Conservation (phyloP, 2,888 invertebrate genomes). For the Drosophila diplacantha region DNA sequence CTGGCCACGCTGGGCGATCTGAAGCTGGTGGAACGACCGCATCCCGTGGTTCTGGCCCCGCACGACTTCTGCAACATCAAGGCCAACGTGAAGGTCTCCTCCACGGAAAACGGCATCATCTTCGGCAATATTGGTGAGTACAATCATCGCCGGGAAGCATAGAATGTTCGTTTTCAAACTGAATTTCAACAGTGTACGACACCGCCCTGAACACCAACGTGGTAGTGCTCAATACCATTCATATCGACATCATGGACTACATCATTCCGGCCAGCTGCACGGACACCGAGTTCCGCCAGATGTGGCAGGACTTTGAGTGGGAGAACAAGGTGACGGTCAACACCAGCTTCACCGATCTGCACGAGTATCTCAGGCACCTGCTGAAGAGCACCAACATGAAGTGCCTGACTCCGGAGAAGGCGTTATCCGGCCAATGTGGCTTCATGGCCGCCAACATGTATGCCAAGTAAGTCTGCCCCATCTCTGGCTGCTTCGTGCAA, state of each 20-base stretch:
- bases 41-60: constrained; percentile 95
- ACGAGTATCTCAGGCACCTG: constrained; percentile 94
- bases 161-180: not conserved
- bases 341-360: constrained; percentile 93
- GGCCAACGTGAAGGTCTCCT: constrained; percentile 99
- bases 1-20: constrained; percentile 98
- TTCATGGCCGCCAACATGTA: constrained; percentile 99
- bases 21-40: constrained; percentile 98
- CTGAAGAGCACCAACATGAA: constrained; percentile 99
- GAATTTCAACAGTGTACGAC: constrained; percentile 88
- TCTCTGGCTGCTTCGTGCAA: not conserved
- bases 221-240: constrained; percentile 98
- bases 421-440: constrained; percentile 97
- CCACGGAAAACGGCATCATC: constrained; percentile 99
- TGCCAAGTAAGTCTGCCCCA: constrained; percentile 81
- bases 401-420: constrained; percentile 98
- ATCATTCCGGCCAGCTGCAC: constrained; percentile 96
- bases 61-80: constrained; percentile 99
- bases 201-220: constrained; percentile 89
- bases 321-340: constrained; percentile 98
- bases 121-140: constrained; percentile 96
- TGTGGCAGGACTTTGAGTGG: constrained; percentile 99
- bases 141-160: not conserved
- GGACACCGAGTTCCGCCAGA: constrained; percentile 97
- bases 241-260: constrained; percentile 99